phyloP scores from a whole-genome alignment of 2,888 invertebrate genomes.

The Onthophagus sagittarius region DNA sequence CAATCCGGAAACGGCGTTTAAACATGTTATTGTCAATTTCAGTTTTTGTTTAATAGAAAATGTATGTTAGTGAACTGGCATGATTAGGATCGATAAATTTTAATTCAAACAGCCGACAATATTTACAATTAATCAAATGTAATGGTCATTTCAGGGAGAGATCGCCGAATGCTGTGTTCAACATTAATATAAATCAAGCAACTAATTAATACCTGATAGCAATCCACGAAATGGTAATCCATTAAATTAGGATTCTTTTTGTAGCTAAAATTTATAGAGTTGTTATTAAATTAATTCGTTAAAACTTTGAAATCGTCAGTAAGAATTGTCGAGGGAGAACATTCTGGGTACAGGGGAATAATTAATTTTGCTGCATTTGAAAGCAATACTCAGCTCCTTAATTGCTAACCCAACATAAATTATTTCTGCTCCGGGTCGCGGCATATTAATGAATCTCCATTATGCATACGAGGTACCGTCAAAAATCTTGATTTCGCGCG shows the following conservation, averaged over 20 bases:
- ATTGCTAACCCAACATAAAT: background rate
- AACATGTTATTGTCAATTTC: background rate
- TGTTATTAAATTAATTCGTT: background rate
- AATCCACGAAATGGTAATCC: background rate
- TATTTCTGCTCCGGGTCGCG: background rate
- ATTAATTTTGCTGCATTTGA: background rate
- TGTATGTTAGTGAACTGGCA: background rate
- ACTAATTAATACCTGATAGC: background rate
- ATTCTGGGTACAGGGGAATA: background rate
- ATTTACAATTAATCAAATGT: background rate
- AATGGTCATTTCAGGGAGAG: background rate
- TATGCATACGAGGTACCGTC: background rate
- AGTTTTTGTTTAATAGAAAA: background rate
- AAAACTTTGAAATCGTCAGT: background rate
- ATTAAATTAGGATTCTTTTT: background rate
- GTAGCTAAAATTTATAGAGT: background rate
- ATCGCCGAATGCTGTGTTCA: background rate
- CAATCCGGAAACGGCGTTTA: background rate
- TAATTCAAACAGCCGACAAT: background rate
- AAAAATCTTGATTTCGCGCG: background rate
- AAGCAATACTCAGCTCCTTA: background rate
- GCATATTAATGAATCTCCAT: background rate
- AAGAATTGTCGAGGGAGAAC: background rate
- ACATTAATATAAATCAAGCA: background rate
- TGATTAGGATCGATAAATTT: background rate